These are phyloP conservation scores for Ecdyonurus torrentis DNA, from an alignment of 2,888 invertebrate genomes.

Conservation along the genomic window DNA sequence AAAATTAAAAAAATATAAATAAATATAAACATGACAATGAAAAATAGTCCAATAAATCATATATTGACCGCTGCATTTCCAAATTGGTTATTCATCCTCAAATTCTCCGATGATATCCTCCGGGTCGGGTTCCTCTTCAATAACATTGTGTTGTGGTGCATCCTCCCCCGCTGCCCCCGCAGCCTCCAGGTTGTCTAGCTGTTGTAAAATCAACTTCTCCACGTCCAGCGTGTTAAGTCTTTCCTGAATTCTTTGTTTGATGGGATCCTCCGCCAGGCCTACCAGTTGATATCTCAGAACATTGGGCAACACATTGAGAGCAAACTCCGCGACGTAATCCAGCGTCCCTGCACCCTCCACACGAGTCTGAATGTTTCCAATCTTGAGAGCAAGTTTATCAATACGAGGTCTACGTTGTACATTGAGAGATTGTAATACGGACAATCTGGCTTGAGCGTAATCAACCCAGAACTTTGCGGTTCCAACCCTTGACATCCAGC, in stretches of 20 bases:
- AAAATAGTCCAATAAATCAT: too few relatives aligned
- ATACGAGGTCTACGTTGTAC: constrained; percentile 53
- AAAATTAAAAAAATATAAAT: too few relatives aligned
- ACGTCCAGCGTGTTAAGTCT: constrained; percentile 49
- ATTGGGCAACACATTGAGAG: constrained; percentile 68
- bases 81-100: background rate
- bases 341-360: constrained; percentile 74
- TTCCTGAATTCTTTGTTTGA: constrained; percentile 42
- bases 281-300: constrained; percentile 70
- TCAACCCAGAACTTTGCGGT: constrained; percentile 63
- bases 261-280: constrained; percentile 64
- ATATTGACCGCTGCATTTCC: too few relatives aligned
- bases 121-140: background rate
- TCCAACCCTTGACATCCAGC: constrained; percentile 51
- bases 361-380: constrained; percentile 70
- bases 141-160: background rate
- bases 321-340: constrained; percentile 67
- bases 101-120: background rate
- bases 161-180: constrained; percentile 26
- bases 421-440: constrained; percentile 59
- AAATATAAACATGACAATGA: too few relatives aligned
- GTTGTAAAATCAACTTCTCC: constrained; percentile 52
- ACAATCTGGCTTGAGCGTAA: constrained; percentile 48
- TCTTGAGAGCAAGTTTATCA: constrained; percentile 56
- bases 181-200: constrained; percentile 47